Evolutionary conservation across 2,797 vertebrate genomes (phyloP).

Genomic region (Choloepus didactylus): DNA sequence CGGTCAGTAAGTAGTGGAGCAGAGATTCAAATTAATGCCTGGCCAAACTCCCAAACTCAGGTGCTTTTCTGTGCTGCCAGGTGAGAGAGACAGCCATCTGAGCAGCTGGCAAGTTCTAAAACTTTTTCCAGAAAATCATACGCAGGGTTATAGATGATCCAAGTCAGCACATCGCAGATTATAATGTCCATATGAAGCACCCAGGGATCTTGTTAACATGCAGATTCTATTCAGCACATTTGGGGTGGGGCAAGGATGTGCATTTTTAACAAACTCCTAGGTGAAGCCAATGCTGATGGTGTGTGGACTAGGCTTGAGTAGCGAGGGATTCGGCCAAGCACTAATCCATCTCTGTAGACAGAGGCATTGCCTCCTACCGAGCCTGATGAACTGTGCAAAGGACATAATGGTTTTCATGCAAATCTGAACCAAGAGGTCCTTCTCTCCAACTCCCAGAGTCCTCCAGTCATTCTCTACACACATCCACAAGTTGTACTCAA

Average conservation of each 20-base stretch:
- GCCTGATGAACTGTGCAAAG: not conserved
- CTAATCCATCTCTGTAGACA: not conserved
- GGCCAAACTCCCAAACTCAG: not conserved
- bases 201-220: not conserved
- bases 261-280: not conserved
- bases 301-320: not conserved
- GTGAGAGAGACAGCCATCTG: not conserved
- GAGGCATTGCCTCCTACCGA: not conserved
- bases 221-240: not conserved
- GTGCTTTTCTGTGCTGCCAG: not conserved
- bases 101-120: not conserved
- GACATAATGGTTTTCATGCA: not conserved
- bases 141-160: not conserved
- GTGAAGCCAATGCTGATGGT: not conserved
- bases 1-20: not conserved
- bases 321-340: not conserved
- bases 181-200: fast-evolving
- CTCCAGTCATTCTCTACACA: not conserved
- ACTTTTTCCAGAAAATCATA: not conserved
- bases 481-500: not conserved
- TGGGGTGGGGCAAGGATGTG: not conserved
- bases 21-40: not conserved
- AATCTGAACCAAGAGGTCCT: not conserved
- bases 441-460: too few species aligned
- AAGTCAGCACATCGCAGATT: not conserved